Evolutionary conservation across 2,797 vertebrate species (phyloP).

Genomic region (Myotis daubentonii): DNA sequence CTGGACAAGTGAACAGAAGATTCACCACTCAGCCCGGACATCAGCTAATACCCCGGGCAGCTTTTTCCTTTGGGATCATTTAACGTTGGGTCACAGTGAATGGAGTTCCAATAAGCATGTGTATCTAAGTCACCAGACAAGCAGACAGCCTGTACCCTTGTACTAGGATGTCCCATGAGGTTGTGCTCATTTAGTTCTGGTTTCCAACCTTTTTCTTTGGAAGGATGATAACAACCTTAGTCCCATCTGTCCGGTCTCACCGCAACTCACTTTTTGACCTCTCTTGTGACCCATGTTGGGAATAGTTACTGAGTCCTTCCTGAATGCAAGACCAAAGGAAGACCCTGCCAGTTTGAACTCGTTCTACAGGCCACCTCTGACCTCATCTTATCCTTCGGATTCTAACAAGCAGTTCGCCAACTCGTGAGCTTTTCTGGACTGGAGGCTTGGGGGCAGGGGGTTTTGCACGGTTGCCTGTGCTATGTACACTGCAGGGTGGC

Average conservation of each 20-base stretch:
- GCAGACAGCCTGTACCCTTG: not conserved
- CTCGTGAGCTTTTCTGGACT: not conserved
- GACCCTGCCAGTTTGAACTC: not conserved
- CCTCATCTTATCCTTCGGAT: slow-evolving; percentile 4
- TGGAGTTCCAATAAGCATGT: not conserved
- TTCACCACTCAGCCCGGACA: not conserved
- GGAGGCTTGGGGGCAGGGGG: not conserved
- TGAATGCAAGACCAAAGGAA: slow-evolving; percentile 3
- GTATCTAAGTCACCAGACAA: not conserved
- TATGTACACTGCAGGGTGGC: not conserved
- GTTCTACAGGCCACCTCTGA: not conserved
- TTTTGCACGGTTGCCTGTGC: rapidly evolving
- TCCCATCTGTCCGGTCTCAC: not conserved
- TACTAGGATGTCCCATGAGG: not conserved
- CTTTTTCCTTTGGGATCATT: not conserved
- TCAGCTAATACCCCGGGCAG: not conserved
- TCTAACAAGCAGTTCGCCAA: not conserved
- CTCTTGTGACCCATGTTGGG: not conserved
- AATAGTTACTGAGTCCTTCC: not conserved
- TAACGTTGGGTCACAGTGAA: slow-evolving; percentile 24
- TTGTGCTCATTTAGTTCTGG: not conserved
- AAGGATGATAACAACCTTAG: not conserved
- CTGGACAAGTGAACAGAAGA: slow-evolving; percentile 22
- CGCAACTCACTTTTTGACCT: not conserved
- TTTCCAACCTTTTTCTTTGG: not conserved